Conservation (phyloP, 2,888 invertebrate genomes). For the Operophtera brumata region DNA sequence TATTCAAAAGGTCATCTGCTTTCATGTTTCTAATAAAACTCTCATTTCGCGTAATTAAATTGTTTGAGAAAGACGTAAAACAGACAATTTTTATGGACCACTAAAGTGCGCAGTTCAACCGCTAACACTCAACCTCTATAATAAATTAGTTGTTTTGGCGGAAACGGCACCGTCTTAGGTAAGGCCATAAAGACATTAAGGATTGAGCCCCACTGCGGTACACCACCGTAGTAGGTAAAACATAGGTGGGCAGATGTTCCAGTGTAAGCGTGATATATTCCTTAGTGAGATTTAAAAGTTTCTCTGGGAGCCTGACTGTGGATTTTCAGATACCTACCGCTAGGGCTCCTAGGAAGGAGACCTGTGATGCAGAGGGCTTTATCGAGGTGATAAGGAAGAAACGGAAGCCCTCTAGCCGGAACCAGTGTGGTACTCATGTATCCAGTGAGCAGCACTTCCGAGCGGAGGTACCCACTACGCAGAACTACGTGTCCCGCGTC, state of each 20-base stretch:
- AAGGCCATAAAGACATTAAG: conserved; percentile 60
- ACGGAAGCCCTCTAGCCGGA: no score
- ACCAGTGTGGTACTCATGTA: no score
- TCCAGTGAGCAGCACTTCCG: no score
- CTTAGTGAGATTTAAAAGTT: no score
- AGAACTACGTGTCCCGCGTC: no score
- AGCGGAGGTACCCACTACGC: no score
- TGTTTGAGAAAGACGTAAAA: conserved; percentile 26
- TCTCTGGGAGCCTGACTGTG: no score
- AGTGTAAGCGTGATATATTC: conserved; percentile 11
- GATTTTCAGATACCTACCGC: no score
- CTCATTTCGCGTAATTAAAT: conserved; percentile 23
- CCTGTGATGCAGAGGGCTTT: no score
- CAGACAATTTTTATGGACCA: conserved; percentile 41
- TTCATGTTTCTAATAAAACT: conserved; percentile 20
- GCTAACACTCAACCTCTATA: conserved; percentile 45
- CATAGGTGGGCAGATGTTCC: conserved; percentile 1
- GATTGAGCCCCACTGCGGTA: conserved; percentile 51
- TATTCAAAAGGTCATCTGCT: conserved; percentile 16
- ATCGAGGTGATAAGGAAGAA: no score
- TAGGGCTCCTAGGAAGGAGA: no score
- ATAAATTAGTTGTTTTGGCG: conserved; percentile 63
- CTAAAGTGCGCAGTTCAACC: conserved; percentile 43
- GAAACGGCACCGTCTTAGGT: conserved; percentile 54
- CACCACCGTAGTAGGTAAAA: conserved; percentile 6